Conservation (phyloP, 2,888 invertebrate species). For the Linnaemya vulpina region DNA sequence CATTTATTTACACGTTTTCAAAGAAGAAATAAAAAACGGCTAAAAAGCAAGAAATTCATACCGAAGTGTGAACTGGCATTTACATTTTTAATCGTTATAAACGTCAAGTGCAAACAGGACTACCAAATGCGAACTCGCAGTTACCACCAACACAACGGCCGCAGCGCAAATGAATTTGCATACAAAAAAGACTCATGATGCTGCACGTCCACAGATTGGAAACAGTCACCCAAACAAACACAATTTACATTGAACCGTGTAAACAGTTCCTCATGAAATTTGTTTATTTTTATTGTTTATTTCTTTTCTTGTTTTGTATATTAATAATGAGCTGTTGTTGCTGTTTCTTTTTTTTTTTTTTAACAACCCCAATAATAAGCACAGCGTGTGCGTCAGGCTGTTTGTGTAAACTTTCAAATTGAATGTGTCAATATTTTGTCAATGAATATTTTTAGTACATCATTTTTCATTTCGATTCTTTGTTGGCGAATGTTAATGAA, state of each 20-base stretch:
- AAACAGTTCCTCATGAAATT: slow-evolving; percentile 38
- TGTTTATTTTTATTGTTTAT: slow-evolving; percentile 10
- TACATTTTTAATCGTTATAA: slow-evolving; percentile 80
- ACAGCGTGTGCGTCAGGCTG: slow-evolving; percentile 3
- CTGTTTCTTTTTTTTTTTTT: not conserved
- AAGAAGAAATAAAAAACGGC: not conserved
- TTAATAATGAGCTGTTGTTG: slow-evolving; percentile 23
- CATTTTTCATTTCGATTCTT: slow-evolving; percentile 26
- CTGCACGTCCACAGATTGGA: not conserved
- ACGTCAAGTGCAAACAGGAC: slow-evolving; percentile 51
- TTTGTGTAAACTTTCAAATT: slow-evolving; percentile 64
- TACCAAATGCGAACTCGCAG: slow-evolving; percentile 42
- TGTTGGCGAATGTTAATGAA: slow-evolving; percentile 69
- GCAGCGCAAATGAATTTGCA: slow-evolving; percentile 53
- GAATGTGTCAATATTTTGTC: slow-evolving; percentile 65
- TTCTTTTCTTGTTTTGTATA: slow-evolving; percentile 39
- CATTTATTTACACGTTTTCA: slow-evolving; percentile 36
- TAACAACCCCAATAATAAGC: slow-evolving; percentile 6
- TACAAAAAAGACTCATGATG: slow-evolving; percentile 54
- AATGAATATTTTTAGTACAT: slow-evolving; percentile 44
- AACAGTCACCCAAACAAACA: slow-evolving; percentile 14
- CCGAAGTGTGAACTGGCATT: slow-evolving; percentile 81
- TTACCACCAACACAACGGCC: not conserved
- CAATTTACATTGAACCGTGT: slow-evolving; percentile 20
- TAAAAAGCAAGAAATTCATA: slow-evolving; percentile 40